Percentiles rank a stretch among this genome's conserved stretches.
phyloP scores from a whole-genome alignment of 53 echinoderm and acorn worm species.

The Paelopatides confundens region DNA sequence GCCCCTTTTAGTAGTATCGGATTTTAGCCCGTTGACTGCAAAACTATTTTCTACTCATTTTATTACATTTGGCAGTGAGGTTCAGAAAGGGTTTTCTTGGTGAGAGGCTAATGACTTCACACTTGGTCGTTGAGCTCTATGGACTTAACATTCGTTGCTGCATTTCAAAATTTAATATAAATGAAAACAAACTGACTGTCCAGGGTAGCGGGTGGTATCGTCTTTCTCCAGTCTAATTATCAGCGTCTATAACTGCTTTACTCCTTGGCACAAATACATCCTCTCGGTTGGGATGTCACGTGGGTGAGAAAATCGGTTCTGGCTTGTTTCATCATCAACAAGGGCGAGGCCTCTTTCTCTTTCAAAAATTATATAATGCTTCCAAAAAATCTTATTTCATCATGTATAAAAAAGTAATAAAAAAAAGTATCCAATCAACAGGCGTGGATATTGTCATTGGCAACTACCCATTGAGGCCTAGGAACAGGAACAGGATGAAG shows the following conservation, averaged over 20 bases:
- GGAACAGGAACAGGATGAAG: neutral
- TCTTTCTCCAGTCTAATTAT: constrained; percentile 50
- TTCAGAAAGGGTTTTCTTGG: constrained; percentile 39
- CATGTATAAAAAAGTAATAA: constrained; percentile 30
- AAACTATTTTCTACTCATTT: constrained; percentile 62
- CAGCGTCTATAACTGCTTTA: constrained; percentile 40
- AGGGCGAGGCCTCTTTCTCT: constrained; percentile 32
- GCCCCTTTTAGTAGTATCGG: constrained; percentile 60
- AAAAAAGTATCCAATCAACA: constrained; percentile 39
- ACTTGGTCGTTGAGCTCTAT: constrained; percentile 49
- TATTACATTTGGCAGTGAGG: constrained; percentile 61
- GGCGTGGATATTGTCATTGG: constrained; percentile 9
- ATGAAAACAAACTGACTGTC: constrained; percentile 49
- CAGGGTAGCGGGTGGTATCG: constrained; percentile 46
- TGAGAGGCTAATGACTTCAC: constrained; percentile 56
- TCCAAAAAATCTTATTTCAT: constrained; percentile 7
- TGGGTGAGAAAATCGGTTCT: constrained; percentile 45
- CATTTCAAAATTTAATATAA: constrained; percentile 55
- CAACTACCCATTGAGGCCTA: neutral
- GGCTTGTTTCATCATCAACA: constrained; percentile 36
- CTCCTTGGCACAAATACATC: constrained; percentile 40
- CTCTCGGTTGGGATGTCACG: constrained; percentile 21
- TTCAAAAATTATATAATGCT: constrained; percentile 16
- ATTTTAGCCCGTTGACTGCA: constrained; percentile 62
- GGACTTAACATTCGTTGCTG: constrained; percentile 48